Evolutionary conservation across 2,888 invertebrate species (phyloP), one percentile per base, ranked within the genome.

Genomic region (Thymelicus sylvestris): DNA sequence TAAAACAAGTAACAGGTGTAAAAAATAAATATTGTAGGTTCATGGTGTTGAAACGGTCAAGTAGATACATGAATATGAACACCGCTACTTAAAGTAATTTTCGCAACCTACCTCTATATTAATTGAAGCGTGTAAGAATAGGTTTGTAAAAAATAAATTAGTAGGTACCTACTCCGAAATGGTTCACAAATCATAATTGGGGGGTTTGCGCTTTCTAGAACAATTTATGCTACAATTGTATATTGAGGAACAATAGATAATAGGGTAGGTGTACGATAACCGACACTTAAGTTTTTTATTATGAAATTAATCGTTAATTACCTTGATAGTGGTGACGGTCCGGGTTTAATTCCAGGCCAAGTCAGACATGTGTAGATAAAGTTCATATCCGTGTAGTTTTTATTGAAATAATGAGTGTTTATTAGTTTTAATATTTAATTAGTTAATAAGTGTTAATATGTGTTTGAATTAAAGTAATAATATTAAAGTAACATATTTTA

Each of bases 111-210:
- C 44, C 41, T 47, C 10, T 8, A 15, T 1, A 13, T 47, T 69
- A 69, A 69, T 69, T 69, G 48, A 69, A 65, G 50, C 64, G 38
- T 50, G 57, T 60, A 70, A 64, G 50, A 65, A 59, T 65, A 19
- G 59, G 19, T 50, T 19, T 60, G 7, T 70, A 70, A 65, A 69
- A 70, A 70, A 70, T 70, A 70, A 70, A 70, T 70, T 50, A 70
- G 59, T 50, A 31, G 31, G 31, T 31, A 31, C 31, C 31, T 31
- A 59, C 64, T 48, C 12, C 64, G 48, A 60, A 69, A 47, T 57
- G 52, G 59, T 64, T 39, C n/a, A 31, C 6, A 24, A 0, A 31
- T 31, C 39, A 41, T 70, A 70, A 70, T 70, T 70, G 59, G n/a
- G 0, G 50, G 41, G 24, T 48, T 65, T 48, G 69, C 19, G 7